A percentile compares a stretch with the other conserved stretches of the same genome.
Conservation (phyloP, 1,140 invertebrate genomes). For the Aphelinus certus region DNA sequence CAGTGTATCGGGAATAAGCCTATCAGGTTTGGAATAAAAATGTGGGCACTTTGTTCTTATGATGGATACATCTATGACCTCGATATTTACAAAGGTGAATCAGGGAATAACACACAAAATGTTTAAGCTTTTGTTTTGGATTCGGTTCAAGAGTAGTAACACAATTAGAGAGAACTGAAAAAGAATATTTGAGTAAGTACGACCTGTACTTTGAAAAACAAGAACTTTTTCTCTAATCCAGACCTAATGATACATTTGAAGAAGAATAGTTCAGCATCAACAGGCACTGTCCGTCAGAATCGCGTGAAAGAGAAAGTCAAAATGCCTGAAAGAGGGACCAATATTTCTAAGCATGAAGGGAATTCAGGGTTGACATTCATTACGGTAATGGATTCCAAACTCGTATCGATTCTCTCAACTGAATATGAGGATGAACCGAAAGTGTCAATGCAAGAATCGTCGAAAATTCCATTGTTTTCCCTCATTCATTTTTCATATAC, state of each 20-base stretch:
- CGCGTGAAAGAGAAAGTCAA: conserved; percentile 27
- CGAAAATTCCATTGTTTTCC: conserved; percentile 13
- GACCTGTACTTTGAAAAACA: conserved; percentile 30
- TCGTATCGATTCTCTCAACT: too few species aligned
- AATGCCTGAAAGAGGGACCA: conserved; percentile 16
- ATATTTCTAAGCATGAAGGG: conserved; percentile 5
- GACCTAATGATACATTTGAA: too few species aligned
- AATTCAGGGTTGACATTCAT: conserved; percentile 3
- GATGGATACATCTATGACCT: too few species aligned
- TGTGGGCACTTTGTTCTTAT: too few species aligned
- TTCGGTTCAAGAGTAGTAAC: neutral
- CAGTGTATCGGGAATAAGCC: too few species aligned
- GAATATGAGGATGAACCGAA: too few species aligned
- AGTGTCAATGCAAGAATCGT: neutral
- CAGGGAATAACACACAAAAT: too few species aligned
- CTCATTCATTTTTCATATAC: neutral
- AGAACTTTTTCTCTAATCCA: conserved; percentile 26
- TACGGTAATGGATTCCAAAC: too few species aligned
- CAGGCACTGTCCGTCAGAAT: conserved; percentile 34
- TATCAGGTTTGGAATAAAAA: too few species aligned
- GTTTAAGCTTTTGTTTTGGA: too few species aligned
- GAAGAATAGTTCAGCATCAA: conserved; percentile 31
- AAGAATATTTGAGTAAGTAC: neutral
- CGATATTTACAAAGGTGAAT: too few species aligned
- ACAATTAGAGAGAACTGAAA: conserved; percentile 6